Conservation (phyloP, 2,113 vertebrate species). For the Dissostichus mawsoni region DNA sequence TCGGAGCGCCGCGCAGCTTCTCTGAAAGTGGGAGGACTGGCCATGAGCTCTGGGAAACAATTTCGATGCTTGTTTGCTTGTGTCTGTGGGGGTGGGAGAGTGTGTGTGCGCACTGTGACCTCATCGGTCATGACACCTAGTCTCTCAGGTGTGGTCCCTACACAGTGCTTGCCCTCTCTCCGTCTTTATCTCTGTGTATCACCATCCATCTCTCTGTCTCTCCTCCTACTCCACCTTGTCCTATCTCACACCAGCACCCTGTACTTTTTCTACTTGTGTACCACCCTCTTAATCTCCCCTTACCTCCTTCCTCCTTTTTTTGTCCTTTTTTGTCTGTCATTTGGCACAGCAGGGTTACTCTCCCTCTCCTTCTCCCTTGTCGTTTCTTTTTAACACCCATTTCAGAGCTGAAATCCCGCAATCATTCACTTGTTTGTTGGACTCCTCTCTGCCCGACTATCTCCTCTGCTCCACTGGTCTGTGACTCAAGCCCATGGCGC, state of each 20-base stretch:
- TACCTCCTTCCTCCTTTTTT: slow-evolving; percentile 32
- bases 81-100: slow-evolving; percentile 23
- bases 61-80: slow-evolving; percentile 46
- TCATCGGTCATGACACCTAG: slow-evolving; percentile 78
- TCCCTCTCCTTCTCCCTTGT: background rate
- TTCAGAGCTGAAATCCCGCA: slow-evolving; percentile 73
- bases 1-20: slow-evolving; percentile 15
- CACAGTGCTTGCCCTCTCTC: slow-evolving; percentile 61
- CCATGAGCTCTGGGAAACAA: slow-evolving; percentile 47
- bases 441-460: slow-evolving; percentile 63
- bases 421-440: slow-evolving; percentile 80
- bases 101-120: slow-evolving; percentile 47
- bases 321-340: slow-evolving; percentile 48
- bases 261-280: slow-evolving; percentile 35
- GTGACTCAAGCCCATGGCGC: slow-evolving; percentile 70
- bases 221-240: slow-evolving; percentile 16
- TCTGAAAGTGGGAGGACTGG: slow-evolving; percentile 52
- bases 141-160: slow-evolving; percentile 74
- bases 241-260: slow-evolving; percentile 35
- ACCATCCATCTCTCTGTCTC: slow-evolving; percentile 61
- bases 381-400: slow-evolving; percentile 39
- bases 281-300: slow-evolving; percentile 58
- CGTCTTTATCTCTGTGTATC: slow-evolving; percentile 67
- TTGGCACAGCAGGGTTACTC: slow-evolving; percentile 30
- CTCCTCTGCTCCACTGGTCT: slow-evolving; percentile 75